These are phyloP conservation scores for Oreochromis grahami DNA, from an alignment of 2,797 vertebrate species.

Conservation along the genomic window DNA sequence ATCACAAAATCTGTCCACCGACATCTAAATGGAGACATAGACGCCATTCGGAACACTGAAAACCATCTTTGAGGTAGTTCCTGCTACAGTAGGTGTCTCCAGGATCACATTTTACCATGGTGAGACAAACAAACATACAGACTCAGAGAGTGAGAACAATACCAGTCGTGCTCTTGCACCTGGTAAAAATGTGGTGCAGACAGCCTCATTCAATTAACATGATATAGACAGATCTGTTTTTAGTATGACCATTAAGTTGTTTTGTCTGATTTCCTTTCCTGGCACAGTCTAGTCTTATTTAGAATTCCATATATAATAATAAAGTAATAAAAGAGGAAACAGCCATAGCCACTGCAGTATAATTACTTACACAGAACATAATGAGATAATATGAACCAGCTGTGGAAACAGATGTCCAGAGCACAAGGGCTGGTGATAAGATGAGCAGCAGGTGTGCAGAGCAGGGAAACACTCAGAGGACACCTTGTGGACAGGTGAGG, in stretches of 20 bases:
- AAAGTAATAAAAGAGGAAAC: not conserved
- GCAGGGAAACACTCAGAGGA: not conserved
- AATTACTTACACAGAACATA: conserved; percentile 2
- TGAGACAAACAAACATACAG: not conserved
- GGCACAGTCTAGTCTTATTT: not conserved
- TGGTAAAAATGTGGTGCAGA: not conserved
- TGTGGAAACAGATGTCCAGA: conserved; percentile 24
- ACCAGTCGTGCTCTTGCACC: not conserved
- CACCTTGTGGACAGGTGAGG: conserved; percentile 21
- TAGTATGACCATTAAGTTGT: not conserved
- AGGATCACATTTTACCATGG: not conserved
- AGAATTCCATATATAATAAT: not conserved
- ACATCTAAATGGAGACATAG: not conserved
- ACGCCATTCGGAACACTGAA: not conserved
- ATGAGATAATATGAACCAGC: conserved; percentile 18
- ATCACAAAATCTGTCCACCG: not conserved
- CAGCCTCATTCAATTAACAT: not conserved
- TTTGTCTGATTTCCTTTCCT: not conserved
- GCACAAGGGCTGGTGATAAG: not conserved
- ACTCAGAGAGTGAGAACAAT: not conserved
- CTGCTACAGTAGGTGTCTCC: not conserved
- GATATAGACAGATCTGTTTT: not conserved
- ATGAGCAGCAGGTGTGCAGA: conserved; percentile 13
- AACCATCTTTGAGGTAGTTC: not conserved
- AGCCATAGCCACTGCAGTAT: not conserved